phyloP scores from a whole-genome alignment of 2,113 vertebrate species.

The Melanerpes aurifrons region DNA sequence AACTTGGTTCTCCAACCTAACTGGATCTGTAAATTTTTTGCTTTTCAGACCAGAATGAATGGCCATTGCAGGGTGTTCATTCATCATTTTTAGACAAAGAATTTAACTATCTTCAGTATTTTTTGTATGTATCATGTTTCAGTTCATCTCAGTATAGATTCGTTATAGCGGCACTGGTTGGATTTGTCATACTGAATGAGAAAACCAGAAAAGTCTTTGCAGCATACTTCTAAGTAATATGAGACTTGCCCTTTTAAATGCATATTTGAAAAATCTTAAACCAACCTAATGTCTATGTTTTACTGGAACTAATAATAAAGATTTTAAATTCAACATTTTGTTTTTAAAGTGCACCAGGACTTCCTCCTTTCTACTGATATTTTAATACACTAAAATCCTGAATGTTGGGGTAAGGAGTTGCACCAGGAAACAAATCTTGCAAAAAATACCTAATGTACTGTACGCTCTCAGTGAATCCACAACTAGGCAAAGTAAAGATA shows the following conservation, averaged over 20 bases:
- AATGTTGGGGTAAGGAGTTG: neutral
- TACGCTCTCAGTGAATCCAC: neutral
- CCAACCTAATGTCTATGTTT: neutral
- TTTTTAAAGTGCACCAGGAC: neutral
- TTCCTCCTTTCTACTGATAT: neutral
- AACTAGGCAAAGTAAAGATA: neutral
- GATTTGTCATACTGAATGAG: neutral
- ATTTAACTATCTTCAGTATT: neutral
- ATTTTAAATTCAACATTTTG: neutral
- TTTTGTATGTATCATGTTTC: neutral
- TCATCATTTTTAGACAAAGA: neutral
- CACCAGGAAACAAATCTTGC: neutral
- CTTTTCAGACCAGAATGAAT: neutral
- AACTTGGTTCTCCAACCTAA: neutral
- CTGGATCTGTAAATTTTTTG: too few relatives aligned
- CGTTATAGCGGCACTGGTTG: neutral
- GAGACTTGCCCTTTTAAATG: neutral
- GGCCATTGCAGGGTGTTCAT: accelerated
- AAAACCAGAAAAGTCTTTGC: neutral
- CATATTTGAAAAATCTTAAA: neutral
- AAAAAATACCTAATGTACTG: neutral
- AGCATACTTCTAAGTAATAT: neutral
- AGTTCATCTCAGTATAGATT: neutral
- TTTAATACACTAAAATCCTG: neutral
- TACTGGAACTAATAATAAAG: neutral